These are phyloP conservation scores for Megalopta genalis DNA, from an alignment of 1,140 invertebrate genomes.

Conservation along the genomic window DNA sequence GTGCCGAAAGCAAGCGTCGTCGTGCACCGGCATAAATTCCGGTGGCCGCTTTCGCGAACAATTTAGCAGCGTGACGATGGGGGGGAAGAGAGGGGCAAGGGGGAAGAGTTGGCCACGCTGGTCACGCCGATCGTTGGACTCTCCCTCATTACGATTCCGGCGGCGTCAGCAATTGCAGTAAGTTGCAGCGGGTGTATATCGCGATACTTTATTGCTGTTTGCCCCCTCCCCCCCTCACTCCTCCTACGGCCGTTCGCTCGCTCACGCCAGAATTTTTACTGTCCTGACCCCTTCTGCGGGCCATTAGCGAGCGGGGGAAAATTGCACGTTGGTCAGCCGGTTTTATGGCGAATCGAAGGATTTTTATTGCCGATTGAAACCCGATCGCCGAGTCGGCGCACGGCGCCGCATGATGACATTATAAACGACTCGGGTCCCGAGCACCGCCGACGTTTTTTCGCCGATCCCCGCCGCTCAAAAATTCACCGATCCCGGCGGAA, in stretches of 20 bases:
- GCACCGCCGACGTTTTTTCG: background rate
- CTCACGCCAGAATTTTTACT: slow-evolving; percentile 29
- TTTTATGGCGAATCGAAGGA: slow-evolving; percentile 2
- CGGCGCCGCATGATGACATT: background rate
- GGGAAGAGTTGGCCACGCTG: slow-evolving; percentile 39
- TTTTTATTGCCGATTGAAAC: background rate
- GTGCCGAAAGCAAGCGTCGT: slow-evolving; percentile 27
- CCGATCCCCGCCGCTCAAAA: background rate
- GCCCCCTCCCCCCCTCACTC: background rate
- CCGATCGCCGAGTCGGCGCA: background rate
- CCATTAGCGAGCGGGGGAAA: background rate
- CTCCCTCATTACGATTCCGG: slow-evolving; percentile 59
- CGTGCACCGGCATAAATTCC: slow-evolving; percentile 45
- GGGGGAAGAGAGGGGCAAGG: background rate
- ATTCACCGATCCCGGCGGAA: background rate
- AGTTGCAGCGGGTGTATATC: slow-evolving; percentile 56
- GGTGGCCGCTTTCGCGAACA: slow-evolving; percentile 30
- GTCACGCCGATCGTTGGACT: slow-evolving; percentile 55
- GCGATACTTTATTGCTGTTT: slow-evolving; percentile 59
- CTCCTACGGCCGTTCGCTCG: no score
- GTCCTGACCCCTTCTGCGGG: background rate
- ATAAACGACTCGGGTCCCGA: background rate
- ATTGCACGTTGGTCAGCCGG: background rate
- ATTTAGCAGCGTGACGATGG: slow-evolving; percentile 32
- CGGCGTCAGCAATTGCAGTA: slow-evolving; percentile 61